A percentile compares a stretch with the other conserved stretches of the same genome.
These are phyloP conservation scores for Alloscopus bannaensis DNA, from an alignment of 2,888 invertebrate genomes.

Conservation along the genomic window DNA sequence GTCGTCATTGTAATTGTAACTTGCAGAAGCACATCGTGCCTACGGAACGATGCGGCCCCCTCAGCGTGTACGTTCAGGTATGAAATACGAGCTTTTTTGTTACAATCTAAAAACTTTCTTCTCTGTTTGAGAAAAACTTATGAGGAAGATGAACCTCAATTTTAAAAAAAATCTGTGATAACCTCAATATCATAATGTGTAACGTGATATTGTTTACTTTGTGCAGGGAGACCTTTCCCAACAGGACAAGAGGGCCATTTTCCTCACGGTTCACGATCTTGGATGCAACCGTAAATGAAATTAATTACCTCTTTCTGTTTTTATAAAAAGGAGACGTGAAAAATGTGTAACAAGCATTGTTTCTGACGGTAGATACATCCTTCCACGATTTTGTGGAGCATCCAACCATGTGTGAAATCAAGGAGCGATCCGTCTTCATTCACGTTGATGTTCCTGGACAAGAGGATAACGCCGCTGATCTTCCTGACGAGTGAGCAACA, in stretches of 20 bases:
- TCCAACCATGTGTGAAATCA: conserved; percentile 89
- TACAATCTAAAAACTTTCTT: background rate
- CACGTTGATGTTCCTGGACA: conserved; percentile 92
- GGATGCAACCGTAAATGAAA: conserved; percentile 86
- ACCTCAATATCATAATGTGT: no score
- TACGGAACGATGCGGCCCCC: conserved; percentile 84
- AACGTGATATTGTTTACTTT: conserved; percentile 42
- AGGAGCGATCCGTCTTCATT: conserved; percentile 89
- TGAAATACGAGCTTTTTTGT: no score
- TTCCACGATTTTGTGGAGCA: conserved; percentile 89
- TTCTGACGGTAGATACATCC: conserved; percentile 82
- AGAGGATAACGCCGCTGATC: conserved; percentile 86
- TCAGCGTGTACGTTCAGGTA: conserved; percentile 88
- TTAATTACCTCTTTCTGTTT: no score
- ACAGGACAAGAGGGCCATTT: conserved; percentile 87
- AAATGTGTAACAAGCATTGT: background rate
- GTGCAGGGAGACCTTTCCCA: conserved; percentile 87
- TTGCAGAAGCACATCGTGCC: conserved; percentile 86
- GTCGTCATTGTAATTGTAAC: no score
- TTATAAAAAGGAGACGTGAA: no score
- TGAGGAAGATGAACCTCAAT: no score
- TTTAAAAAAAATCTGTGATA: no score
- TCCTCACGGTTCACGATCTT: conserved; percentile 92
- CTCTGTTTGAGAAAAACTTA: no score
- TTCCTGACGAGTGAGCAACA: conserved; percentile 83